A percentile compares a stretch with the other conserved stretches of the same genome.
These are phyloP conservation scores for Conchocele bisecta DNA, from an alignment of 2,888 invertebrate species.

Conservation along the genomic window DNA sequence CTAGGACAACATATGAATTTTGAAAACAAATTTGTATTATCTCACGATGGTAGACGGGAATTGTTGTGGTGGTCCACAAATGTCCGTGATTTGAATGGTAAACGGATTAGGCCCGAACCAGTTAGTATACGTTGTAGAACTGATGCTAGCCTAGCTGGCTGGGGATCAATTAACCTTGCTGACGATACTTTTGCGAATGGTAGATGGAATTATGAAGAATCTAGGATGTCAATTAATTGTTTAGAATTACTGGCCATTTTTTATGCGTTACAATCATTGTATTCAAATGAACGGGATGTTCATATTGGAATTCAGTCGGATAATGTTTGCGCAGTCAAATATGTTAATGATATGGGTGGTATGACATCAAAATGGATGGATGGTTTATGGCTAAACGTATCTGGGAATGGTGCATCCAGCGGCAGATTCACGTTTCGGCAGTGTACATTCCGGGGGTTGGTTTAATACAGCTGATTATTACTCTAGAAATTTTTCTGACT, in stretches of 20 bases:
- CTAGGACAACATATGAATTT: not conserved
- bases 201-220: slow-evolving; percentile 24
- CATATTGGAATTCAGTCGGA: slow-evolving; percentile 25
- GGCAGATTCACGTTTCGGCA: slow-evolving; percentile 25
- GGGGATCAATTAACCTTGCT: not conserved
- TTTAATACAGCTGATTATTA: slow-evolving; percentile 19
- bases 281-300: not conserved
- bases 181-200: slow-evolving; percentile 5
- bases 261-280: slow-evolving; percentile 9
- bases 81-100: slow-evolving; percentile 34
- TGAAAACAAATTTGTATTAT: not conserved
- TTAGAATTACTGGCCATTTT: slow-evolving; percentile 17
- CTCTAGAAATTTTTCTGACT: slow-evolving; percentile 43
- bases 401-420: slow-evolving; percentile 29
- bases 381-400: slow-evolving; percentile 2
- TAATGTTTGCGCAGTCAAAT: slow-evolving; percentile 19
- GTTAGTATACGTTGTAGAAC: slow-evolving; percentile 5
- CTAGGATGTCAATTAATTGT: slow-evolving; percentile 18
- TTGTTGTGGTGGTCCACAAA: slow-evolving; percentile 26
- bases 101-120: slow-evolving; percentile 8
- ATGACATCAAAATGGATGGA: slow-evolving; percentile 22
- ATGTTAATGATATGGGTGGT: slow-evolving; percentile 30
- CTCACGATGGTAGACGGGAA: not conserved
- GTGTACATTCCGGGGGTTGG: slow-evolving; percentile 7
- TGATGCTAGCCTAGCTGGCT: slow-evolving; percentile 29